Evolutionary conservation across 2,797 vertebrate species (phyloP).

Genomic region (Parauchenoglanis punctatus): DNA sequence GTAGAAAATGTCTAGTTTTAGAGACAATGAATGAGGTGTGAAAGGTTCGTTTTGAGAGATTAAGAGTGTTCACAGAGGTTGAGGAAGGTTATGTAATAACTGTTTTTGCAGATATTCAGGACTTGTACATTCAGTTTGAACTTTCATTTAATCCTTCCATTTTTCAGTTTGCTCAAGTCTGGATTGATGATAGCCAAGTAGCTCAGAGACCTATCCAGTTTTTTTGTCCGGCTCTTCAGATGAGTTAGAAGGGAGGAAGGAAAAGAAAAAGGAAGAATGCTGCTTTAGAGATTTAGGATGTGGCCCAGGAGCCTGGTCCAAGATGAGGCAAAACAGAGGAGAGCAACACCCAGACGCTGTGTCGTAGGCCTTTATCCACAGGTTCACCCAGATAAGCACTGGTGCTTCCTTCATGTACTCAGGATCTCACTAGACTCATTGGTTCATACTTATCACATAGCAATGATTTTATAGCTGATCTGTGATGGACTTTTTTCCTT

Average conservation of each 20-base stretch:
- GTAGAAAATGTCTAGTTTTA: constrained; percentile 47
- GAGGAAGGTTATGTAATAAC: constrained; percentile 30
- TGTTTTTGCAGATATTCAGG: constrained; percentile 38
- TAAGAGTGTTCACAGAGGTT: constrained; percentile 19
- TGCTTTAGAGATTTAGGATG: constrained; percentile 44
- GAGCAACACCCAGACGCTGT: constrained; percentile 45
- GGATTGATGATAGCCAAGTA: constrained; percentile 10
- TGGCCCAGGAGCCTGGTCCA: constrained; percentile 26
- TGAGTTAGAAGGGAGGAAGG: constrained; percentile 9
- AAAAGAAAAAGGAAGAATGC: constrained; percentile 40
- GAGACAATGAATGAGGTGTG: constrained; percentile 37
- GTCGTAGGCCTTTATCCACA: constrained; percentile 42
- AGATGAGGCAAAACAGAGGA: constrained; percentile 37
- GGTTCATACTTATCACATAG: constrained; percentile 44
- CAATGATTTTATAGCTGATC: constrained; percentile 9
- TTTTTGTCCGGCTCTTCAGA: constrained; percentile 29
- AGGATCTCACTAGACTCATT: constrained; percentile 56
- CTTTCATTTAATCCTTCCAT: constrained; percentile 42
- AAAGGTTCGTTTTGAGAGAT: constrained; percentile 37
- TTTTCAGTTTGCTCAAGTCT: constrained; percentile 27
- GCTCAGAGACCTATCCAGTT: not conserved
- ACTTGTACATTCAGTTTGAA: constrained; percentile 29
- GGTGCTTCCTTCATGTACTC: constrained; percentile 60
- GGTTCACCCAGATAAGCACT: constrained; percentile 56
- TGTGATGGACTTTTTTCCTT: constrained; percentile 21